A percentile compares a stretch with the other conserved stretches of the same genome.
Evolutionary conservation across 2,797 vertebrate species (phyloP).

Genomic region (Trachops cirrhosus): DNA sequence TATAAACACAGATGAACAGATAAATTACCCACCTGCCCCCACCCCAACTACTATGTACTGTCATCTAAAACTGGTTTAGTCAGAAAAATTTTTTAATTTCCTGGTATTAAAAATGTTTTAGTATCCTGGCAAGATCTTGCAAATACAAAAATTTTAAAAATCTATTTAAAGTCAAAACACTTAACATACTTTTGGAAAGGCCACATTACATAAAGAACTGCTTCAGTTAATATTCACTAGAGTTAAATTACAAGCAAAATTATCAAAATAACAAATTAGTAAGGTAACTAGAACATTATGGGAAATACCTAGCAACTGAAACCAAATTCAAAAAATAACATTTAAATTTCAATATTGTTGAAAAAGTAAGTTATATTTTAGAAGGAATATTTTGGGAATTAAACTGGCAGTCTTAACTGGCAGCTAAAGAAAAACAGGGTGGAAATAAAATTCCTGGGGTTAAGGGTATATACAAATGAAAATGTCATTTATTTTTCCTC

Average conservation of each 20-base stretch:
- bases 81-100: neutral
- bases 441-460: slow-evolving; percentile 83
- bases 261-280: slow-evolving; percentile 67
- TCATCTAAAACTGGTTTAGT: slow-evolving; percentile 17
- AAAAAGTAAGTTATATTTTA: slow-evolving; percentile 71
- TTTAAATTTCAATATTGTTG: slow-evolving; percentile 70
- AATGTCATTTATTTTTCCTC: slow-evolving; percentile 73
- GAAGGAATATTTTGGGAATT: too few species aligned
- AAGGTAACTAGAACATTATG: slow-evolving; percentile 43
- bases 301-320: slow-evolving; percentile 23
- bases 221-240: neutral
- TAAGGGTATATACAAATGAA: slow-evolving; percentile 78
- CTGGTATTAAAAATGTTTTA: neutral
- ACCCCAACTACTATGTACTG: neutral
- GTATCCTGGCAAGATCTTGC: slow-evolving; percentile 44
- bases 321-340: slow-evolving; percentile 69
- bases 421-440: slow-evolving; percentile 67
- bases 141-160: slow-evolving; percentile 16
- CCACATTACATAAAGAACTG: slow-evolving; percentile 25
- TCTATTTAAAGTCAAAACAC: slow-evolving; percentile 52
- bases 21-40: neutral
- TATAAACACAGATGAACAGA: slow-evolving; percentile 36
- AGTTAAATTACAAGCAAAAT: slow-evolving; percentile 44
- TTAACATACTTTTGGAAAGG: slow-evolving; percentile 47
- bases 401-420: slow-evolving; percentile 65